A percentile compares a stretch with the other conserved stretches of the same genome.
These are phyloP conservation scores for Drosophila arizonae DNA, from an alignment of 1,140 invertebrate species.

Conservation along the genomic window DNA sequence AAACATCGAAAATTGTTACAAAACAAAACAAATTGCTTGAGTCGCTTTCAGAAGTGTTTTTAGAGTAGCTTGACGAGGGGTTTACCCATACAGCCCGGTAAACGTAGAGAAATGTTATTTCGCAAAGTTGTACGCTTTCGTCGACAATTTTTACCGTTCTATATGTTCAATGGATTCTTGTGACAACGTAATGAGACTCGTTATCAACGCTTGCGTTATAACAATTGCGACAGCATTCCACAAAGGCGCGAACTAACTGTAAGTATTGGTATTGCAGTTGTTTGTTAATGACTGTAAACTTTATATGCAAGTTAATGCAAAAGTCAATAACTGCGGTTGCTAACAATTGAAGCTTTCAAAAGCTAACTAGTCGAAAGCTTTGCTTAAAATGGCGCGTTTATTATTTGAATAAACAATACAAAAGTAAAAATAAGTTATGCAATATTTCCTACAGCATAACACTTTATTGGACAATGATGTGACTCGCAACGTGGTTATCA, in stretches of 20 bases:
- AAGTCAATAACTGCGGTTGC: conserved; percentile 14
- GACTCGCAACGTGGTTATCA: conserved; percentile 70
- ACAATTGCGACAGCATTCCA: conserved; percentile 49
- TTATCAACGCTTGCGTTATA: conserved; percentile 74
- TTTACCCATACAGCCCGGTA: not conserved
- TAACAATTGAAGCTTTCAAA: conserved; percentile 34
- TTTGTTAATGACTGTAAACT: not conserved
- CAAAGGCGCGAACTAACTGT: conserved; percentile 56
- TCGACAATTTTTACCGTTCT: conserved; percentile 71
- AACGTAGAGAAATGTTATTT: conserved; percentile 58
- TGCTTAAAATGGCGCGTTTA: not conserved
- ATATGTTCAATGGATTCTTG: conserved; percentile 75
- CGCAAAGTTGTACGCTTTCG: conserved; percentile 62
- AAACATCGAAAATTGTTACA: conserved; percentile 19
- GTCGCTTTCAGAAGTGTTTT: not conserved
- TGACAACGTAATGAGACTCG: conserved; percentile 69
- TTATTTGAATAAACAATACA: not conserved
- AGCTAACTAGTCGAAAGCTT: conserved; percentile 18
- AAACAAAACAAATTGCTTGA: conserved; percentile 31
- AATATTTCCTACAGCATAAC: conserved; percentile 46
- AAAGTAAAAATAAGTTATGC: not conserved
- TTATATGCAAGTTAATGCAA: conserved; percentile 8
- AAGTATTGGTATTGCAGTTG: conserved; percentile 26
- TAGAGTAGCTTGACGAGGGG: conserved; percentile 1
- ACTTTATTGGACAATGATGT: conserved; percentile 63